Evolutionary conservation across 2,113 vertebrate genomes (phyloP).

Genomic region (Bufo bufo): DNA sequence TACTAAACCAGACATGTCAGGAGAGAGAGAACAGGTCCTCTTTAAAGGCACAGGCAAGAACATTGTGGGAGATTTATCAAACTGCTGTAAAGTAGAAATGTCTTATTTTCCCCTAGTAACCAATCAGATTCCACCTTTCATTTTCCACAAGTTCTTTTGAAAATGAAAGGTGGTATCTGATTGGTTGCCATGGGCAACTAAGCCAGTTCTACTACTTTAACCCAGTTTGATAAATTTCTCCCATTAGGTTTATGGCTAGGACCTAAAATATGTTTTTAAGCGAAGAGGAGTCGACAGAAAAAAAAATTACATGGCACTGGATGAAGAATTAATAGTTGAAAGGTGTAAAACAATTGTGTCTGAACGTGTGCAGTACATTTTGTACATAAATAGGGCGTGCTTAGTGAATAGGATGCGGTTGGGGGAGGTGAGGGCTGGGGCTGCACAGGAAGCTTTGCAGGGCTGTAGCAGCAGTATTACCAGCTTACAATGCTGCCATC

Average conservation of each 20-base stretch:
- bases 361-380: neutral
- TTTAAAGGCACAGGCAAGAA: neutral
- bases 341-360: neutral
- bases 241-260: neutral
- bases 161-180: too few species aligned
- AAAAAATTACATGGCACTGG: neutral
- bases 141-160: too few species aligned
- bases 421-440: neutral
- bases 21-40: too few species aligned
- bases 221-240: too few species aligned
- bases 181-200: too few species aligned
- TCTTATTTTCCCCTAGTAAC: too few species aligned
- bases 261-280: neutral
- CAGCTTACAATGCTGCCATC: neutral
- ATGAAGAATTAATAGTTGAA: neutral
- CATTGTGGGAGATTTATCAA: too few species aligned
- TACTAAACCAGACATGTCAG: too few species aligned
- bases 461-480: neutral
- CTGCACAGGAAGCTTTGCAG: constrained; percentile 5
- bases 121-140: too few species aligned
- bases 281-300: neutral
- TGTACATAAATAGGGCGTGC: neutral
- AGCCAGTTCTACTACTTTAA: too few species aligned
- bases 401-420: neutral
- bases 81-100: too few species aligned